phyloP scores from a whole-genome alignment of 64 coral and sea anemone species.

The Trachythela sp. region DNA sequence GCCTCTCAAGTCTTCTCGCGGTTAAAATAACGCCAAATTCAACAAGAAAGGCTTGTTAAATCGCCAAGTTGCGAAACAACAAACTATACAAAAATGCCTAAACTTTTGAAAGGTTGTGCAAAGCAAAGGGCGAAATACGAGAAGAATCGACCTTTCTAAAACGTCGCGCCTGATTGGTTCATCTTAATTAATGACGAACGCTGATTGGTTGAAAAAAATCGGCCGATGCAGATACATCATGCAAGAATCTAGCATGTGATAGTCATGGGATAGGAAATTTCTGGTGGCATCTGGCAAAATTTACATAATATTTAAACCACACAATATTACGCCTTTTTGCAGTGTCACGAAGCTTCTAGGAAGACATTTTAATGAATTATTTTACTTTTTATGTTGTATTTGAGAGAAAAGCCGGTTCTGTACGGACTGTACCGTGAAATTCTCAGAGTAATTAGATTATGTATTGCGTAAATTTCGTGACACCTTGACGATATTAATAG shows the following conservation, averaged over 20 bases:
- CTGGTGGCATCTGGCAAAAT: neutral
- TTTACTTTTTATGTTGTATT: no score
- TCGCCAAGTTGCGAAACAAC: neutral
- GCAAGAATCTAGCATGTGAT: neutral
- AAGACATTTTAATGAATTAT: no score
- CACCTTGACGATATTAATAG: no score
- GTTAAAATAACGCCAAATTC: neutral
- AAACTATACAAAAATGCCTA: no score
- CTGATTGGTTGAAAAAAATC: conserved; percentile 1
- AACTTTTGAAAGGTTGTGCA: neutral
- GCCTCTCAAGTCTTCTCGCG: neutral
- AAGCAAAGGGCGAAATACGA: neutral
- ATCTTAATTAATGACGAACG: neutral
- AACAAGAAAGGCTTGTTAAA: neutral
- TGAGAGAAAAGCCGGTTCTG: no score
- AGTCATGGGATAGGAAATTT: neutral
- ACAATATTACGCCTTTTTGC: no score
- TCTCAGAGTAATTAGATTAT: no score
- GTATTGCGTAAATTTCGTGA: no score
- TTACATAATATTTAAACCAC: no score
- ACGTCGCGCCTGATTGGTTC: neutral
- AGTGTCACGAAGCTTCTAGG: no score
- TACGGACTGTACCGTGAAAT: no score
- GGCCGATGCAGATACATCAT: neutral
- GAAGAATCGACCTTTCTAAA: neutral